Base-by-base conservation (phyloP, 2,113 vertebrate genomes). In the Spheniscus mendiculus region DNA sequence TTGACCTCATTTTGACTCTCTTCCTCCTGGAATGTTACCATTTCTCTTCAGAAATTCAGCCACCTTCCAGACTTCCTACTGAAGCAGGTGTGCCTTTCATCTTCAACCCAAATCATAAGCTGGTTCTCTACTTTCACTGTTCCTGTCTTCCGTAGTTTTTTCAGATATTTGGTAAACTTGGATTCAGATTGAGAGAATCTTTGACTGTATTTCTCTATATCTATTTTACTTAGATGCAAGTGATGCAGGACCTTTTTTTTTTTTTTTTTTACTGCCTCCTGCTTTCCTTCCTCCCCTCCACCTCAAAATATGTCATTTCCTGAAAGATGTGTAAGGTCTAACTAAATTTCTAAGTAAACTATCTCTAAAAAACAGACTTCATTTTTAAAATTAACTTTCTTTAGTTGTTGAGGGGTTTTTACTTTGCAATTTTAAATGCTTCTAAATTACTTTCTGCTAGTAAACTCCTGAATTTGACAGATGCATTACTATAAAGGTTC, bases 361-460 rank as follows among this genome's bases (percentile, higher is more conserved):
- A 3, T 81, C 49, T 71, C 34, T 86, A 20, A 83, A 83, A 79
- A 82, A 10, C 0, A 0, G 27, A 15, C n/a, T 82, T 74, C 0
- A 58, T 17, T 59, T 90, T 49, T 30, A 12, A 69, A 59, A 71
- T 52, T 32, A 70, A 59, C 22, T 76, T 81, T 40, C 22, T 66
- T 58, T 49, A 53, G n/a, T 83, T 83, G 14, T 42, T 87, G n/a
- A 83, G 30, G 9, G 3, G 6, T 15, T 62, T 72, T 78, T 77
- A 11, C 44, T 87, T 93, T 47, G 30, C 21, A 45, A 3, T 82
- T 72, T 88, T 36, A 47, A 55, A 42, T 87, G 32, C 10, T 83
- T 72, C 15, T 36, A 50, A 42, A 15, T 88, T 84, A 42, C 23
- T 84, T 58, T 63, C 32, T 95, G 8, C 32, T 83, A 20, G 53